These are phyloP conservation scores for Chelidonichthys spinosus DNA, from an alignment of 2,797 vertebrate genomes.

Conservation along the genomic window DNA sequence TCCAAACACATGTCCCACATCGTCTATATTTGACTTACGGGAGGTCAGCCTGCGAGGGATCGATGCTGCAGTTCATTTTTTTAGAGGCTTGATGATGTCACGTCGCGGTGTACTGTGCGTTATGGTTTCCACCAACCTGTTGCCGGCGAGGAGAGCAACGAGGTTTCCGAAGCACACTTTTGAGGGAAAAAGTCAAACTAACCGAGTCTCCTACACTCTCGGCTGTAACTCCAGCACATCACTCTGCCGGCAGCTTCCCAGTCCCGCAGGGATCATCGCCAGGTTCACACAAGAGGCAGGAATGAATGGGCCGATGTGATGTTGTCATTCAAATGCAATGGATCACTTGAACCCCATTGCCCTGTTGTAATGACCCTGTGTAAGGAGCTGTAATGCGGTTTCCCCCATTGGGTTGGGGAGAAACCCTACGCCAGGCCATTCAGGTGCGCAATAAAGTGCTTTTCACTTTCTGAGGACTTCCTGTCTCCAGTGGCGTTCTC, in stretches of 20 bases:
- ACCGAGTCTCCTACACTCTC: constrained; percentile 7
- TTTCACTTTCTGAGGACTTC: constrained; percentile 84
- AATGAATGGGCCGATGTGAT: constrained; percentile 75
- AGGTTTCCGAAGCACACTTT: constrained; percentile 32
- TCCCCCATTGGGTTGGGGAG: constrained; percentile 75
- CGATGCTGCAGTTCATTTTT: constrained; percentile 76
- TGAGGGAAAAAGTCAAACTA: constrained; percentile 30
- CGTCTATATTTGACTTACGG: constrained; percentile 72
- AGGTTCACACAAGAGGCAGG: constrained; percentile 62
- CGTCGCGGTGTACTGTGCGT: constrained; percentile 52
- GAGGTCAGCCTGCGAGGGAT: constrained; percentile 69
- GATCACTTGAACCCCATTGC: constrained; percentile 77
- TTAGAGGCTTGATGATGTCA: constrained; percentile 78
- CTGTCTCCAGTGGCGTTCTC: constrained; percentile 85
- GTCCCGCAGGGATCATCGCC: constrained; percentile 70
- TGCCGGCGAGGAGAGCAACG: constrained; percentile 28
- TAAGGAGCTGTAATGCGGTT: constrained; percentile 77
- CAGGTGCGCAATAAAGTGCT: constrained; percentile 82
- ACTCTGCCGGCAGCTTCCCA: constrained; percentile 60
- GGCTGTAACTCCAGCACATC: constrained; percentile 56
- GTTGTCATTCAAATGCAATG: constrained; percentile 79
- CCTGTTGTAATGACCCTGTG: constrained; percentile 78
- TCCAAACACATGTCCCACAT: constrained; percentile 73
- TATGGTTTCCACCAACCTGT: constrained; percentile 65
- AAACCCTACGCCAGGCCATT: constrained; percentile 79